A percentile compares a stretch with the other conserved stretches of the same genome.
These are phyloP conservation scores for Epistrophella euchroma DNA, from an alignment of 2,888 invertebrate species.

Conservation along the genomic window DNA sequence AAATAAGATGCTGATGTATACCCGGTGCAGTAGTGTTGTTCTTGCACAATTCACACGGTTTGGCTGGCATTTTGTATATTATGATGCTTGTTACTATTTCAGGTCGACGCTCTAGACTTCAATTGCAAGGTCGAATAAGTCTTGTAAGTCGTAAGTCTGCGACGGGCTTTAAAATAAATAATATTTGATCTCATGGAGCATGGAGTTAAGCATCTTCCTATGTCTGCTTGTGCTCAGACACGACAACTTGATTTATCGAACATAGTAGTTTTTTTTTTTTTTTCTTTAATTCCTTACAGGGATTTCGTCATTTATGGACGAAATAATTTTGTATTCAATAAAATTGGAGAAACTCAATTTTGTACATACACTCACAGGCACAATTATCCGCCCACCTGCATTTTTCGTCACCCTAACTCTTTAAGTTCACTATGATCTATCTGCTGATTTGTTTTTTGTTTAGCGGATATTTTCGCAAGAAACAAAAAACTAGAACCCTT, in stretches of 20 bases:
- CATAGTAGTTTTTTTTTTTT: conserved; percentile 15
- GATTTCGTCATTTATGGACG: neutral
- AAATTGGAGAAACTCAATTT: conserved; percentile 10
- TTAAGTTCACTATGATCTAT: no score
- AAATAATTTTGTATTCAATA: conserved; percentile 4
- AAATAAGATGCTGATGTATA: conserved; percentile 29
- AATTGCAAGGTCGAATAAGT: conserved; percentile 69
- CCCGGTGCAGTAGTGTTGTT: conserved; percentile 49
- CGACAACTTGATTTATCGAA: conserved; percentile 69
- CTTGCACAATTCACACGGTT: conserved; percentile 68
- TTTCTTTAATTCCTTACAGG: conserved; percentile 17
- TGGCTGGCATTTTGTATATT: conserved; percentile 27
- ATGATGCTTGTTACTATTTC: neutral
- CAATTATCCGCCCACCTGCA: no score
- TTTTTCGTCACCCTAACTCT: no score
- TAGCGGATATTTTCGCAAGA: no score
- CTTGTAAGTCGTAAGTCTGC: conserved; percentile 12
- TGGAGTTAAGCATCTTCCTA: conserved; percentile 40
- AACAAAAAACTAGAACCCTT: no score
- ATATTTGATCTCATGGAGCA: conserved; percentile 43
- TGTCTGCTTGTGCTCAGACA: conserved; percentile 39
- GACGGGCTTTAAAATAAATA: conserved; percentile 36
- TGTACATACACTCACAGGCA: no score
- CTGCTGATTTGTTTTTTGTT: no score
- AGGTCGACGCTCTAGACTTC: conserved; percentile 61